A percentile compares a stretch with the other conserved stretches of the same genome.
Evolutionary conservation across 2,113 vertebrate genomes (phyloP).

Genomic region (Alexandromys fortis): DNA sequence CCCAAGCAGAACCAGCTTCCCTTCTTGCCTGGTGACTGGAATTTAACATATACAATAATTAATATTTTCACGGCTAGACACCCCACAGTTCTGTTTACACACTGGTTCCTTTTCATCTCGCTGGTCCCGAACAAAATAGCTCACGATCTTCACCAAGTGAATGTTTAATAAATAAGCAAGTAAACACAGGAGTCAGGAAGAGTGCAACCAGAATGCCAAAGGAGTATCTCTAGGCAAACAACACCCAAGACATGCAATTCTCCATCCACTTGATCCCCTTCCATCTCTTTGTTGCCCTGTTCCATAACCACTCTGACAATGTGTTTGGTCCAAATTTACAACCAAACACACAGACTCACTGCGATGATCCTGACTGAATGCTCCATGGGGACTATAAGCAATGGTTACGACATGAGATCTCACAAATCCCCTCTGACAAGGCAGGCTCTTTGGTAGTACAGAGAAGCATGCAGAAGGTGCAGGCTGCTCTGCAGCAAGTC

Average conservation of each 20-base stretch:
- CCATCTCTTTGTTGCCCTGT: neutral
- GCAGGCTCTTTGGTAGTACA: neutral
- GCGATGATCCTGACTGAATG: neutral
- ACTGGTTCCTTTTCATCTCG: neutral
- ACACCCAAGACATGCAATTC: neutral
- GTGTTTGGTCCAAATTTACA: neutral
- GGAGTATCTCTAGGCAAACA: neutral
- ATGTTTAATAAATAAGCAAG: neutral
- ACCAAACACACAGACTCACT: neutral
- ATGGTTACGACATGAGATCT: neutral
- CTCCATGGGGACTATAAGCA: neutral
- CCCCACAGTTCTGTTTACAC: neutral
- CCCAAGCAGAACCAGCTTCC: neutral
- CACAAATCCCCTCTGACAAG: neutral
- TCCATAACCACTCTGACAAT: neutral
- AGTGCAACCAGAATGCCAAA: neutral
- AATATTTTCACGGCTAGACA: neutral
- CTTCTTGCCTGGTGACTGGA: neutral
- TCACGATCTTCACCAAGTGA: neutral
- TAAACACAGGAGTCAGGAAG: neutral
- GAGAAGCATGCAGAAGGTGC: rapidly evolving
- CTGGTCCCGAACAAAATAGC: neutral
- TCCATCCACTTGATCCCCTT: neutral
- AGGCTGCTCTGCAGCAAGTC: too few species aligned
- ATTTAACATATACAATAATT: neutral